Conservation (phyloP, 1,140 invertebrate genomes). For the Drosophila saltans region DNA sequence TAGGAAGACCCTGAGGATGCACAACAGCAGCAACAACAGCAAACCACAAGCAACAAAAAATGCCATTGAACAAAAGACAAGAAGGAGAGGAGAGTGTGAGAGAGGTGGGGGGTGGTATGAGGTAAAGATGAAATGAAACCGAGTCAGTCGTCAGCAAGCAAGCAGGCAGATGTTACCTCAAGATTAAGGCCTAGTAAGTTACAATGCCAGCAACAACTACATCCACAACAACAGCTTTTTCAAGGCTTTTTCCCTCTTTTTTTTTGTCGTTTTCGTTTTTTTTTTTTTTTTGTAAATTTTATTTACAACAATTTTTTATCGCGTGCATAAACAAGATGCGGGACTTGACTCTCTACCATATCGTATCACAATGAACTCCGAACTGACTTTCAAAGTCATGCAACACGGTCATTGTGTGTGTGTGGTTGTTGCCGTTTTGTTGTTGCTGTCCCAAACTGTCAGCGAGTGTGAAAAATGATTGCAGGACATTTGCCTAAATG, state of each 20-base stretch:
- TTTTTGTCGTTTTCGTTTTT: conserved; percentile 38
- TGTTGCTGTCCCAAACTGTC: conserved; percentile 40
- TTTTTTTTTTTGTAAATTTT: conserved; percentile 38
- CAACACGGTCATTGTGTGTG: conserved; percentile 65
- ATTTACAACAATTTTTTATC: conserved; percentile 69
- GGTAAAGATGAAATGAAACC: conserved; percentile 17
- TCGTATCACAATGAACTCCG: conserved; percentile 65
- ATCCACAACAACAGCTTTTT: conserved; percentile 38
- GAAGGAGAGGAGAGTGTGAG: background rate
- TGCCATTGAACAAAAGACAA: background rate
- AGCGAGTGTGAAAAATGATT: conserved; percentile 69
- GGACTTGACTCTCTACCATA: conserved; percentile 25
- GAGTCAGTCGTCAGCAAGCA: conserved; percentile 45
- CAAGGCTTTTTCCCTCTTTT: conserved; percentile 61
- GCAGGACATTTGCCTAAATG: conserved; percentile 71
- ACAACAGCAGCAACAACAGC: conserved; percentile 9
- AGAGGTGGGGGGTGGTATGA: background rate
- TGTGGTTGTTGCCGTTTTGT: conserved; percentile 17
- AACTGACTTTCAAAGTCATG: conserved; percentile 75
- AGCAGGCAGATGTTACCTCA: conserved; percentile 69
- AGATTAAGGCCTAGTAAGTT: conserved; percentile 62
- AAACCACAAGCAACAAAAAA: background rate
- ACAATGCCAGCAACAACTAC: conserved; percentile 43
- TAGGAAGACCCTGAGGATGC: conserved; percentile 25
- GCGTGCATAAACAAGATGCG: conserved; percentile 77